Evolutionary conservation across 2,797 vertebrate genomes (phyloP).

Genomic region (Cryptoprocta ferox): DNA sequence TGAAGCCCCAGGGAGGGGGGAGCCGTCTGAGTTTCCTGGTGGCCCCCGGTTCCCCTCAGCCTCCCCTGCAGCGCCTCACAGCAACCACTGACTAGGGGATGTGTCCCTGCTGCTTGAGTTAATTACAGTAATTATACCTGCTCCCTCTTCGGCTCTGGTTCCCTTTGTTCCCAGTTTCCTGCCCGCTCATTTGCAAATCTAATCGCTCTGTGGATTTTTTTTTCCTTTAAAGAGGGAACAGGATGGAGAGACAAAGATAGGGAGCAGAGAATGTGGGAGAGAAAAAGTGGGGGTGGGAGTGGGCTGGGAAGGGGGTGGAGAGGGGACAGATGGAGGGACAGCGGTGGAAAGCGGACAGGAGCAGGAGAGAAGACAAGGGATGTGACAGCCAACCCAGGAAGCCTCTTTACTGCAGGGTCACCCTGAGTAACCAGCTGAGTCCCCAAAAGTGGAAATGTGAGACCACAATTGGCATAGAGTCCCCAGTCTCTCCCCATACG

Average conservation of each 20-base stretch:
- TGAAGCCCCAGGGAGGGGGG: background rate
- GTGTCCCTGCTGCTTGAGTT: slow-evolving; percentile 89
- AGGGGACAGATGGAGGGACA: background rate
- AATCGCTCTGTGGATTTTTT: slow-evolving; percentile 83
- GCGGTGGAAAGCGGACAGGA: background rate
- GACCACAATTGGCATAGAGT: background rate
- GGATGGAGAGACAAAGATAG: slow-evolving; percentile 78
- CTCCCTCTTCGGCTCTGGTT: slow-evolving; percentile 84
- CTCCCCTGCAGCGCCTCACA: slow-evolving; percentile 59
- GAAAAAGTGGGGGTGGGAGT: slow-evolving; percentile 55
- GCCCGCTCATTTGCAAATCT: slow-evolving; percentile 90
- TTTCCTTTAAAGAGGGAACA: slow-evolving; percentile 78
- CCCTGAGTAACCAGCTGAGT: background rate
- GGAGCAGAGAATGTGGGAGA: slow-evolving; percentile 72
- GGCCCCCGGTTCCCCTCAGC: slow-evolving; percentile 49
- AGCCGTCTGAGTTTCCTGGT: background rate
- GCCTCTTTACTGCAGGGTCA: background rate
- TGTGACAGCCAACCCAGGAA: background rate
- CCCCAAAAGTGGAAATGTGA: background rate
- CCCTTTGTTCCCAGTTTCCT: slow-evolving; percentile 88
- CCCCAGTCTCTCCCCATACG: background rate
- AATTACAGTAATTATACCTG: slow-evolving; percentile 94
- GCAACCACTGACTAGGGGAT: slow-evolving; percentile 61
- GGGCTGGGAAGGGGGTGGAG: background rate
- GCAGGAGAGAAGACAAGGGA: background rate